Conservation (phyloP, 2,113 vertebrate species). For the Crotalus tigris region DNA sequence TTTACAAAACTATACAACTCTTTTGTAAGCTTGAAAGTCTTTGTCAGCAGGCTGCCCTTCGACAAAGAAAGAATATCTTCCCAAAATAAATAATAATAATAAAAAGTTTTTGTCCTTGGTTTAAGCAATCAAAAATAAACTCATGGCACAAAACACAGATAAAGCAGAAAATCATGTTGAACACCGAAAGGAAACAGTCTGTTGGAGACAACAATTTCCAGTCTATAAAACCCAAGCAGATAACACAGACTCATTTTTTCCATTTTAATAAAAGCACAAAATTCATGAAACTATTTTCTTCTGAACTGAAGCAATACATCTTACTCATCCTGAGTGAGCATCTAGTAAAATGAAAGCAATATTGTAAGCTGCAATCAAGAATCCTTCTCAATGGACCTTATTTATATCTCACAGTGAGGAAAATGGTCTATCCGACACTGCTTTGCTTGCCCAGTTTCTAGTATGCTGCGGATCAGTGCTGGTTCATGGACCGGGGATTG, state of each 20-base stretch:
- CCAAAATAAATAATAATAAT: conserved; percentile 22
- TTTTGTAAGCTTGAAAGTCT: not conserved
- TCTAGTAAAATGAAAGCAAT: not conserved
- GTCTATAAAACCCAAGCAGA: conserved; percentile 50
- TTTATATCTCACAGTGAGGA: not conserved
- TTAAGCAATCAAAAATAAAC: not conserved
- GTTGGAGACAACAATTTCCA: conserved; percentile 47
- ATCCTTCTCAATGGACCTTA: not conserved
- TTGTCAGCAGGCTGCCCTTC: not conserved
- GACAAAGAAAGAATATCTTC: conserved; percentile 24
- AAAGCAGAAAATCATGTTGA: conserved; percentile 37
- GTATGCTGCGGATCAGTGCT: no score
- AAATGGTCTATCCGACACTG: not conserved
- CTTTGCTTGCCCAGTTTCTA: not conserved
- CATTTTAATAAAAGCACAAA: conserved; percentile 52
- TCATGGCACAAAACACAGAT: not conserved
- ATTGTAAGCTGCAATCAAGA: not conserved
- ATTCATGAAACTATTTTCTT: conserved; percentile 48
- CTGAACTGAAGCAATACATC: conserved; percentile 51
- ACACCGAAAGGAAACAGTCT: conserved; percentile 47
- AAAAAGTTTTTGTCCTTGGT: conserved; percentile 1
- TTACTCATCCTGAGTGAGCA: conserved; percentile 35
- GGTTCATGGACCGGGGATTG: no score
- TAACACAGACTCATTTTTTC: conserved; percentile 56
- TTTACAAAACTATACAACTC: not conserved